Base-by-base conservation (phyloP, 2,797 vertebrate species). In the Mormyrus proboscirostris region DNA sequence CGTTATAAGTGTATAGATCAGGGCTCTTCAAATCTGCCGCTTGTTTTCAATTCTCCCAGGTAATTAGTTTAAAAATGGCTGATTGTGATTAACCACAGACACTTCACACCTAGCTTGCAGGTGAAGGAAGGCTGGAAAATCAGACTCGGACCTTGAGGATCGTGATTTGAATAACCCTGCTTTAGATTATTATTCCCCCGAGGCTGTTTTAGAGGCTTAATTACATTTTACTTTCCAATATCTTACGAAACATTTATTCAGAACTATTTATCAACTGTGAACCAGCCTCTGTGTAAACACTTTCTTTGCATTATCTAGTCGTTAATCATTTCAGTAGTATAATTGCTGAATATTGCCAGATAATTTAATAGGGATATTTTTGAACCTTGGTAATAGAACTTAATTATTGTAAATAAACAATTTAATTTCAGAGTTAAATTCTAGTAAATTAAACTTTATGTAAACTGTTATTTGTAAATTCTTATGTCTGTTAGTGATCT, bases 1-100 rank as follows among this genome's bases (percentile, higher is more conserved):
- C 92, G 94, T 94, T 94, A 94, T 93, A 93, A 90, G 90, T 94
- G 94, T 95, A 93, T 76, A 94, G 95, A 96, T 96, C 93, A 96
- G 55, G 55, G n/a, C 5, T n/a, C n/a, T 59, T 22, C 57, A 59
- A 59, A 59, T 22, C n/a, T 22, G 57, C n/a, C 53, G 1, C 4
- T 57, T 59, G 57, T 8, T 59, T 59, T 59, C 57, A 22, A 8
- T 59, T 59, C 57, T 59, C 57, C 57, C n/a, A 59, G 57, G n/a
- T 59, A 59, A 14, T 59, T 59, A 22, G 6, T 59, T 59, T 7
- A 22, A 59, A n/a, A 59, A 22, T 22, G 0, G 4, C n/a, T 59
- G 57, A 59, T 59, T 59, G 2, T 59, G n/a, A 59, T 8, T 59
- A n/a, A 7, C n/a, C 57, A 62, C 0, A 62, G 57, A 25, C 2